Base-by-base conservation (phyloP, 2,113 vertebrate genomes). In the Petroica traversi region DNA sequence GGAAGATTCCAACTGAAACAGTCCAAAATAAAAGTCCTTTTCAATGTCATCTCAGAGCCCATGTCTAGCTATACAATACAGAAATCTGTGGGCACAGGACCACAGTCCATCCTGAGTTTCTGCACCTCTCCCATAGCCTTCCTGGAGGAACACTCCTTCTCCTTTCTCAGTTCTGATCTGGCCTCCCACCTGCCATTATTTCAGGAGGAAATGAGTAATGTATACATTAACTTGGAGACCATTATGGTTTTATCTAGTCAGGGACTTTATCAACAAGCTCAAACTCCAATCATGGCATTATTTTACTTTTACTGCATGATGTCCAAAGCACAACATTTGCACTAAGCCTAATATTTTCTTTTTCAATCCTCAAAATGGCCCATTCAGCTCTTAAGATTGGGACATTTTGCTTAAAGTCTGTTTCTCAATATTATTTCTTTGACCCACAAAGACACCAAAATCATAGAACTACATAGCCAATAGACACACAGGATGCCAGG, bases 31-130 rank as follows among this genome's bases (percentile, higher is more conserved):
- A 57, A 77, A 83, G 15, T 5, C 13, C 7, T 28, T 71, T 58
- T 14, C 25, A 34, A 29, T 36, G 38, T 25, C 13, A 49, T 20
- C 16, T 52, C 34, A 40, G 49, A 69, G 26, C 15, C 7, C 1
- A 6, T n/a, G 33, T 72, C 19, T 41, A 26, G 13, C 41, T 79
- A 3, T 12, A 14, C 14, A 34, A 14, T 20, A 31, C 49, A 34
- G 55, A 36, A 14, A 62, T 12, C 28, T 0, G 0, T 28, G 33
- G 52, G 6, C 31, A 43, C 2, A 26, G 64, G 14, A 34, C 28
- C 62, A 34, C 19, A 61, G 64, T 28, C 4, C 8, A 25, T 54
- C 24, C 55, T 1, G 8, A 17, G n/a, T 54, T 63, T 54, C 61
- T 51, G 33, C 33, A 19, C 9, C 36, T 64, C 18, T 71, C 26